These are phyloP conservation scores for Pseudorectes ferrugineus DNA, from an alignment of 2,113 vertebrate genomes.

Conservation along the genomic window DNA sequence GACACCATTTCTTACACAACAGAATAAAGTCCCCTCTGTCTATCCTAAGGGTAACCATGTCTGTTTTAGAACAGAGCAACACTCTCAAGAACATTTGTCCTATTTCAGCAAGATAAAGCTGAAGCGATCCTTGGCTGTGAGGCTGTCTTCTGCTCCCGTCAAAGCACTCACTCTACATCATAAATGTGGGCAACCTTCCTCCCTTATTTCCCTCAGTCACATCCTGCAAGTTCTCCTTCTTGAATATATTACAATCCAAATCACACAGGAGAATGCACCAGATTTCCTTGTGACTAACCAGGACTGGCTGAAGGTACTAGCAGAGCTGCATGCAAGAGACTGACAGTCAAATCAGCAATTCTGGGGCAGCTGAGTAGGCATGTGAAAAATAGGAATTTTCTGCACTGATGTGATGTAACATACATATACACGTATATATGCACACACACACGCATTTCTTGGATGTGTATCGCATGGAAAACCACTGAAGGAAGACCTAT, in stretches of 20 bases:
- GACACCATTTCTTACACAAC: background rate
- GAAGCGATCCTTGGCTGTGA: background rate
- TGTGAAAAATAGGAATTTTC: background rate
- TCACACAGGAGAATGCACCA: background rate
- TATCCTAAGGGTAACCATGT: background rate
- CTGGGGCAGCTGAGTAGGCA: background rate
- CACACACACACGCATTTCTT: background rate
- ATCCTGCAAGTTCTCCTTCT: background rate
- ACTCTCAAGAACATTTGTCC: background rate
- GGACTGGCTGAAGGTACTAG: background rate
- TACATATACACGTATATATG: accelerated
- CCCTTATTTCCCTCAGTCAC: background rate
- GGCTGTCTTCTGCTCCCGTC: background rate
- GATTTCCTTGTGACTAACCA: background rate
- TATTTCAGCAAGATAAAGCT: background rate
- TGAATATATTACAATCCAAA: background rate
- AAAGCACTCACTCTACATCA: background rate
- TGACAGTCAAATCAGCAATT: background rate
- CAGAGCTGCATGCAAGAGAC: background rate
- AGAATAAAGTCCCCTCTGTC: background rate
- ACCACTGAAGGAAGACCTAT: background rate
- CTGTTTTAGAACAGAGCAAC: background rate
- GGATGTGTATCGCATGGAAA: background rate
- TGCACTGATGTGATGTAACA: background rate
- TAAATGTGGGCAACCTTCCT: background rate